Base-by-base conservation (phyloP, 2,113 vertebrate species). In the Ifrita kowaldi region DNA sequence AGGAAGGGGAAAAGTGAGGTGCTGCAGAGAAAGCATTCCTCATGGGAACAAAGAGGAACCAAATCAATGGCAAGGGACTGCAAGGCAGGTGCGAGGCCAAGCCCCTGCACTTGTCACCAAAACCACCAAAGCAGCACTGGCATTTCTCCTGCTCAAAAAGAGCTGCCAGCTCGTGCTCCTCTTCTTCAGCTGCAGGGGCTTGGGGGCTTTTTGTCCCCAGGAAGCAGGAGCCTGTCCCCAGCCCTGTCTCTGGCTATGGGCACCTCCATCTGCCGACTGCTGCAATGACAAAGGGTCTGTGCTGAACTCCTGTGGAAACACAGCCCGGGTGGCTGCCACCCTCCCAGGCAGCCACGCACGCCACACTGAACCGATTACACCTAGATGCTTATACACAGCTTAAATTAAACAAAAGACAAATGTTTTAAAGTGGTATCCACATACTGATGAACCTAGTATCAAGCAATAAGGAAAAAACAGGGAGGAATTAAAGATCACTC, bases 181-280 rank as follows among this genome's bases (percentile, higher is more conserved):
- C 32, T 16, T 35, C 73, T 67, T 39, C 67, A 69, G 90, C 70
- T 50, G 11, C 23, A 55, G 55, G 42, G 41, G 0, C 27, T 52
- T n/a, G 2, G 2, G 18, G 73, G 6, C 1, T 30, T 60, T 41
- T 8, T 42, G 55, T 26, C 26, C 8, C 4, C 64, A 53, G 57
- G 7, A 52, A 75, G 44, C n/a, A 89, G 65, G 42, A 57, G 33
- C 18, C 32, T 13, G 65, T 68, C 41, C 84, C 86, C 71, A 92
- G 5, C 57, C 70, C 47, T 42, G n/a, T 46, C 80, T 47, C 70
- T 53, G 62, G 62, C 62, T 50, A 21, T 37, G 50, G 90, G 84
- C 63, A 96, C 65, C 73, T 82, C 87, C 74, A 79, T 57, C 80
- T 91, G 95, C 87, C 8, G 4, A 8, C 41, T 73, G 65, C 87